phyloP scores from a whole-genome alignment of 2,113 vertebrate genomes.

The Murina feae region DNA sequence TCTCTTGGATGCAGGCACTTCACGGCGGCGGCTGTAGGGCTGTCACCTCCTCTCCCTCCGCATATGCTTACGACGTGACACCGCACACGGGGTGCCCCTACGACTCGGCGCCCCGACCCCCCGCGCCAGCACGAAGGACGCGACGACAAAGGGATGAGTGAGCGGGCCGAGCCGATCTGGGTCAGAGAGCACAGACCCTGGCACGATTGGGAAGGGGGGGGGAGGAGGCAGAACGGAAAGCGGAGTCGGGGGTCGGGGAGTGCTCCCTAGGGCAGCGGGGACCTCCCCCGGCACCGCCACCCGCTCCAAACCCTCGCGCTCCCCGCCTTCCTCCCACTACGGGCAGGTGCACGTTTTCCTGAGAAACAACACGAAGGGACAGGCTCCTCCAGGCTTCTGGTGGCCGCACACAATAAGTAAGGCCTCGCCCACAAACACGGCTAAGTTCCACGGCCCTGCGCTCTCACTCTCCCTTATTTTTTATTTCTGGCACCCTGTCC shows the following conservation, averaged over 20 bases:
- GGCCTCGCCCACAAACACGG: background rate
- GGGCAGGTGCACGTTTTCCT: background rate
- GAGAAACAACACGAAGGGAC: background rate
- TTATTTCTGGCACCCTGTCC: background rate
- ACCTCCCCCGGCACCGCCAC: background rate
- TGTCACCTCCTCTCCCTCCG: background rate
- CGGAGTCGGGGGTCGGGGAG: background rate
- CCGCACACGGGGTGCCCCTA: background rate
- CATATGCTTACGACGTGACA: background rate
- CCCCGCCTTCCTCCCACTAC: background rate
- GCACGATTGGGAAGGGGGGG: background rate
- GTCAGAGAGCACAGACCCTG: constrained; percentile 57
- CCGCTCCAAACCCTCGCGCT: background rate
- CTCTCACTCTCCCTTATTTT: background rate
- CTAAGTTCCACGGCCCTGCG: background rate
- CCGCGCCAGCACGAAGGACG: background rate
- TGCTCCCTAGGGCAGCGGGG: background rate
- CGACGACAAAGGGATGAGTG: constrained; percentile 34
- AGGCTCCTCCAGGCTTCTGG: background rate
- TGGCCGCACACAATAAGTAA: background rate
- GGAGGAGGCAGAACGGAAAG: background rate
- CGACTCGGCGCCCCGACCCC: background rate
- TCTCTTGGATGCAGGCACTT: background rate
- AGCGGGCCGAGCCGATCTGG: background rate
- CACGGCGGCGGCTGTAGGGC: background rate